Conservation (phyloP, 2,888 invertebrate species). For the Steinernema carpocapsae region DNA sequence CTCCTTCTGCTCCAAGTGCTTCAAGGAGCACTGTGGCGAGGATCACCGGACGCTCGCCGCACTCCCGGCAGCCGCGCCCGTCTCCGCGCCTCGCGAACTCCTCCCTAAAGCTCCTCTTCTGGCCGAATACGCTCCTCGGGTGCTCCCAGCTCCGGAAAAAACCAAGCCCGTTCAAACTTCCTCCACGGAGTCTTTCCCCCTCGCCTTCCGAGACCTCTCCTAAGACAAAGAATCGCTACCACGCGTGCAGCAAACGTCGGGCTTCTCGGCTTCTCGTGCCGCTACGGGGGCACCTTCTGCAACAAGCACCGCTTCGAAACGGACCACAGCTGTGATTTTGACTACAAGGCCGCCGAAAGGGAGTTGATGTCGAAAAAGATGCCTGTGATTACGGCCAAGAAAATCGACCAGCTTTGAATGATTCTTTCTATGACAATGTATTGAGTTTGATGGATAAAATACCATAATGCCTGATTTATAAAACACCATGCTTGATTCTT, state of each 20-base stretch:
- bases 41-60: background rate
- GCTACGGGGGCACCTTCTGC: constrained; percentile 96
- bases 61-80: background rate
- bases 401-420: constrained; percentile 1
- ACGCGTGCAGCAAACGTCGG: constrained; percentile 96
- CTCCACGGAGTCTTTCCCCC: background rate
- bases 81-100: background rate
- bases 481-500: too few species aligned
- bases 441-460: too few species aligned
- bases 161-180: background rate
- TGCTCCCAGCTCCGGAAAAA: background rate
- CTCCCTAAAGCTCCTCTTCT: background rate
- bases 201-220: background rate
- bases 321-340: constrained; percentile 96
- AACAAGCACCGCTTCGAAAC: constrained; percentile 99
- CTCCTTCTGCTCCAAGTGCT: constrained; percentile 95
- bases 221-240: constrained; percentile 94
- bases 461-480: too few species aligned
- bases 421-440: too few species aligned
- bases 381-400: background rate
- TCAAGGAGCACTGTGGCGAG: constrained; percentile 74
- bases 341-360: constrained; percentile 77
- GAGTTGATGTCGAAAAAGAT: background rate
- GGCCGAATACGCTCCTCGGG: background rate
- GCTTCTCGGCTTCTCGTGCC: constrained; percentile 95